phyloP scores from a whole-genome alignment of 2,113 vertebrate species.

The Myotis brandtii region DNA sequence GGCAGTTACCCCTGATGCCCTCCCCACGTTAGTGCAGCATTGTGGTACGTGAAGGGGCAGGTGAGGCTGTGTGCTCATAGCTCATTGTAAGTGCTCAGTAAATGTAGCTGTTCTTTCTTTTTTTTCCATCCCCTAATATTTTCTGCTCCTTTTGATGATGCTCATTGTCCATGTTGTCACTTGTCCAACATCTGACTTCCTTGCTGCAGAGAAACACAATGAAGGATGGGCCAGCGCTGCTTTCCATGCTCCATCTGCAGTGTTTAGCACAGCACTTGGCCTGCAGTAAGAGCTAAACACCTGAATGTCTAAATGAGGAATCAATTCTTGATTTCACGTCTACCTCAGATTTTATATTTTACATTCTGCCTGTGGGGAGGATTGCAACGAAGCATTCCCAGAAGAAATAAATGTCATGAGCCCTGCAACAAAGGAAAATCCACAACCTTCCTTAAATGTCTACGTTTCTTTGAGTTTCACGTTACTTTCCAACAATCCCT shows the following conservation, averaged over 20 bases:
- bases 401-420: background rate
- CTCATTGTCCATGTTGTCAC: accelerated
- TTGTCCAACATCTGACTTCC: background rate
- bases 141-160: background rate
- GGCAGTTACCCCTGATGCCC: no score
- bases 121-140: background rate
- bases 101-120: background rate
- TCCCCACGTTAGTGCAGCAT: accelerated
- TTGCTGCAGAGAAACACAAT: accelerated
- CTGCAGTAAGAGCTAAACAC: background rate
- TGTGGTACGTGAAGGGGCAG: no score
- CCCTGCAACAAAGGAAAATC: background rate
- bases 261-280: no score
- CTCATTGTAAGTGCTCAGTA: background rate
- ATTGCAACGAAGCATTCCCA: background rate
- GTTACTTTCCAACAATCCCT: background rate
- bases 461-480: background rate
- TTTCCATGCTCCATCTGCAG: no score
- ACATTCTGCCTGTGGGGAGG: background rate
- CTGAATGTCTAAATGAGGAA: background rate
- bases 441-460: background rate
- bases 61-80: background rate
- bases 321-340: background rate
- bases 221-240: accelerated
- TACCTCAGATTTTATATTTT: background rate